These are phyloP conservation scores for Acropora tenuis DNA, from an alignment of 64 coral and sea anemone species.

Conservation along the genomic window DNA sequence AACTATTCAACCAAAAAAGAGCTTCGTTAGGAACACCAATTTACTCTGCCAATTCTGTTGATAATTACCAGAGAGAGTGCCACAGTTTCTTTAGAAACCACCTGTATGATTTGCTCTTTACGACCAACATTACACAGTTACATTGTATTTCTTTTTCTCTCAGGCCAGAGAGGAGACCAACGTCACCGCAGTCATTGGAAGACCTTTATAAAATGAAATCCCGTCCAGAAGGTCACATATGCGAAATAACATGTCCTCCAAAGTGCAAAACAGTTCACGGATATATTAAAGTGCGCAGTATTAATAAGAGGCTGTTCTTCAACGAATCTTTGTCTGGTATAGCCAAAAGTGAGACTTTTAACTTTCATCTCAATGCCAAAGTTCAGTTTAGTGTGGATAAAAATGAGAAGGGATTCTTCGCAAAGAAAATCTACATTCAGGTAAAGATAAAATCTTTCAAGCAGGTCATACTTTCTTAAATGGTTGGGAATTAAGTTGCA, in stretches of 20 bases:
- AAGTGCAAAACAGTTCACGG: background rate
- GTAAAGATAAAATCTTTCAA: background rate
- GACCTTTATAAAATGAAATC: conserved; percentile 10
- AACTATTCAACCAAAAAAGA: no score
- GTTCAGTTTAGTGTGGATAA: conserved; percentile 60
- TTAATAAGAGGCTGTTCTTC: background rate
- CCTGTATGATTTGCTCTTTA: no score
- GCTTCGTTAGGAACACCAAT: no score
- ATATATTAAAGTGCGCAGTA: background rate
- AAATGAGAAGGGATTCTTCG: conserved; percentile 12
- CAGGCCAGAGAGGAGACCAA: background rate
- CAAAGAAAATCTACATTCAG: conserved; percentile 50
- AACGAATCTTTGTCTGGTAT: conserved; percentile 29
- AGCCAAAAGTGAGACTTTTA: conserved; percentile 5
- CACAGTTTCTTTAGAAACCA: no score
- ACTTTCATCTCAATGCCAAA: conserved; percentile 14
- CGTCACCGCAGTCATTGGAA: background rate
- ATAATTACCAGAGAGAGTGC: no score
- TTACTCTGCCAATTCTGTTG: no score
- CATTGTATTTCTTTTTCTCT: no score
- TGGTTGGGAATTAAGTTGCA: no score
- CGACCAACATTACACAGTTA: no score
- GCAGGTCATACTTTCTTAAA: no score
- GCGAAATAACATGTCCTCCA: background rate
- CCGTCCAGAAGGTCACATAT: conserved; percentile 59